Base-by-base conservation (phyloP, 2,888 invertebrate genomes). In the Tetrapedia diversipes region DNA sequence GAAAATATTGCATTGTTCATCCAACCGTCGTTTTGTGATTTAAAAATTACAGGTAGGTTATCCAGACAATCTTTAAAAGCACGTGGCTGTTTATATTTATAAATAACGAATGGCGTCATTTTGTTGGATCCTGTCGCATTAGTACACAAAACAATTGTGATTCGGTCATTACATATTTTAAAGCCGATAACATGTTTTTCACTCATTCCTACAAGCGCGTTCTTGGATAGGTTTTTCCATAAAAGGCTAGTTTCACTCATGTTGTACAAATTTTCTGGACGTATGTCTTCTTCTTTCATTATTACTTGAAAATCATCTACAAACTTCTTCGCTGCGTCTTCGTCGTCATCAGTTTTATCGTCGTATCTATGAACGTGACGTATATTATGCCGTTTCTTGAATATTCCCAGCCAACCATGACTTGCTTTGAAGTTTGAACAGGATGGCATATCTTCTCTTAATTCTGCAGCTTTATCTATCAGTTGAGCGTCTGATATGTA, bases 101-200 rank as follows among this genome's bases (percentile, higher is more conserved):
- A 34, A 68, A 90, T 82, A 10, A 49, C 16, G 16, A 49, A 4
- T 4, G 49, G 49, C 27, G 80, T 79, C 19, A 88, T 51, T 77
- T 81, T 86, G 65, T 88, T 84, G n/a, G 77, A 83, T 4, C 87
- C 87, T 54, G 72, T 61, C 7, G 83, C 82, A 74, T 88, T 89
- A 11, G 84, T 79, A 67, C 88, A 88, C 7, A 79, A 64, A 79
- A 86, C 78, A 7, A 86, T 64, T 37, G 86, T 86, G 0, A 88
- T 65, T 34, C 85, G 57, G n/a, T 86, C 85, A 65, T 86, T 87
- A 10, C 61, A 75, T 0, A 77, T 56, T 83, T 87, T 86, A 29
- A 41, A 67, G 19, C 85, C 84, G 24, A 79, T 78, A 3, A 54
- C 8, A 45, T 79, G 85, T 41, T 79, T 61, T 57, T 63, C 56